These are phyloP conservation scores for Hermetia illucens DNA, from an alignment of 1,140 invertebrate species.

Conservation along the genomic window DNA sequence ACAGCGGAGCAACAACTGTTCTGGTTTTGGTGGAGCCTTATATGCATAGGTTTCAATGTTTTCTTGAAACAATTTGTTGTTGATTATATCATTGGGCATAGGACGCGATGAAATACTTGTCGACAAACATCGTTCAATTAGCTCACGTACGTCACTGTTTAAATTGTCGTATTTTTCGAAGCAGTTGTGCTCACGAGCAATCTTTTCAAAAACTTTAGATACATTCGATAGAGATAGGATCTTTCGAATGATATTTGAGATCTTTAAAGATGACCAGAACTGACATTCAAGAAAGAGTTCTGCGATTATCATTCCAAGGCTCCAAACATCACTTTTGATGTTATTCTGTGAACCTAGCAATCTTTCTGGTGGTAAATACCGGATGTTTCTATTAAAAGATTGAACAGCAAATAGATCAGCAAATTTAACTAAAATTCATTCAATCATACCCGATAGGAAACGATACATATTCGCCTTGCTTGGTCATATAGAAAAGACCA, in stretches of 20 bases:
- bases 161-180: constrained; percentile 38
- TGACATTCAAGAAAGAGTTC: constrained; percentile 53
- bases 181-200: constrained; percentile 61
- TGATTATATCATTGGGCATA: constrained; percentile 41
- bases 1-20: constrained; percentile 16
- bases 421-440: constrained; percentile 1
- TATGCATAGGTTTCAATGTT: constrained; percentile 13
- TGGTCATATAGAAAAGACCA: constrained; percentile 85
- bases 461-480: constrained; percentile 44
- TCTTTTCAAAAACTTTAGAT: constrained; percentile 51
- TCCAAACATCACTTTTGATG: constrained; percentile 78
- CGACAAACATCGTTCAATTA: constrained; percentile 55
- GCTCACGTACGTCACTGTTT: constrained; percentile 35
- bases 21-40: constrained; percentile 8
- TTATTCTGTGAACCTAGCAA: constrained; percentile 46
- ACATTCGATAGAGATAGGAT: constrained; percentile 54
- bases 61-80: constrained; percentile 33
- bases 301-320: constrained; percentile 72
- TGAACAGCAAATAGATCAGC: too few relatives aligned
- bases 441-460: constrained; percentile 86
- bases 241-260: constrained; percentile 57
- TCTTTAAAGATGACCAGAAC: constrained; percentile 57
- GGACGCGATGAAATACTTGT: constrained; percentile 47
- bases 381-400: constrained; percentile 43
- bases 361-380: constrained; percentile 78